Base-by-base conservation (phyloP, 2,113 vertebrate species). In the Progne subis region DNA sequence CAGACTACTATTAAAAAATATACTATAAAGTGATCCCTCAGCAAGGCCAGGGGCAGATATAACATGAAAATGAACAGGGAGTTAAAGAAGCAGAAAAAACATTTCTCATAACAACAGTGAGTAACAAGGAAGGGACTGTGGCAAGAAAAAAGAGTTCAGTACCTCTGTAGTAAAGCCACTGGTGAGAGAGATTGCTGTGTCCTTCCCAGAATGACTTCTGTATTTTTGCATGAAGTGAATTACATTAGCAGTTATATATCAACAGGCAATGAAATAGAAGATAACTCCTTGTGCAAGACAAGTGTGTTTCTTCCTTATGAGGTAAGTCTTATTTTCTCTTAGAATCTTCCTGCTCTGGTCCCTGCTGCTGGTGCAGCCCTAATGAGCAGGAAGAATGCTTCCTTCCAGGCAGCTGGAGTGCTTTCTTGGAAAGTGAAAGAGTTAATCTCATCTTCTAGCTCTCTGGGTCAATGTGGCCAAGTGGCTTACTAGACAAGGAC, bases 291-390 rank as follows among this genome's bases (percentile, higher is more conserved):
- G 18, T 75, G 32, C 70, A 25, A 25, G 11, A 52, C 5, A 12
- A 74, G 16, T 43, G n/a, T 41, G 5, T 18, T 75, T 86, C 64
- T 55, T 81, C 47, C 34, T 50, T 37, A 21, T 0, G 1, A 52
- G 20, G 26, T 43, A 84, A 60, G 8, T 26, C 29, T 78, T 87
- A 14, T 28, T 90, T 49, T 41, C 18, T 15, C 14, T 76, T 65
- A n/a, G 10, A 44, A 37, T 6, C 4, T 82, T 56, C 20, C 28
- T 18, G 43, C 52, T 78, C 32, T 0, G 0, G 11, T 47, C 2
- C 3, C 46, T 50, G n/a, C n/a, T 69, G 57, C 37, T 2, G 1
- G 9, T 60, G 12, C 34, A 91, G 72, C 26, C n/a, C 21, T n/a
- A 20, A 20, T 11, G n/a, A 44, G 14, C 8, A 2, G 34, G 18